Percentiles rank a stretch among this genome's conserved stretches.
phyloP scores from a whole-genome alignment of 2,113 vertebrate species.

The Cheirogaleus medius region DNA sequence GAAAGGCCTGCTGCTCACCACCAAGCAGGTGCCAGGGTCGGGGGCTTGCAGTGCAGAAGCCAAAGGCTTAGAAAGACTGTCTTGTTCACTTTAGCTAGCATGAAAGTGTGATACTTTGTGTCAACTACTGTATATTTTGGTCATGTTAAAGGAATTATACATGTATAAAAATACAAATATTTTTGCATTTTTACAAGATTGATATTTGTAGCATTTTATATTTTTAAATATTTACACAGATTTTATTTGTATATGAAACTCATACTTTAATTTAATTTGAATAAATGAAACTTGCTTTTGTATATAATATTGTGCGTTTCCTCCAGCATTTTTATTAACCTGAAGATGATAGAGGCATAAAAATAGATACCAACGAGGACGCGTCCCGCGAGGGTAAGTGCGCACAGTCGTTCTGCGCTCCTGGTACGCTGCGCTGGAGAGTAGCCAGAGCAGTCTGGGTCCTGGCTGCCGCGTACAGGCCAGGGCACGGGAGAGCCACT shows the following conservation, averaged over 20 bases:
- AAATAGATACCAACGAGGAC: not conserved
- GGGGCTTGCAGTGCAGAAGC: fast-evolving
- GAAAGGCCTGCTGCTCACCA: fast-evolving
- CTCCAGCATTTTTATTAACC: not conserved
- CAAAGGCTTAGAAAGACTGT: not conserved
- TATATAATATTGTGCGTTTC: not conserved
- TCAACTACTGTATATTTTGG: constrained; percentile 57
- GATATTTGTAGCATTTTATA: constrained; percentile 78
- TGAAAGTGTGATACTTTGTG: not conserved
- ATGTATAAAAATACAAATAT: constrained; percentile 72
- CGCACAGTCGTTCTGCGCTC: fast-evolving
- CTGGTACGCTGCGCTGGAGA: fast-evolving
- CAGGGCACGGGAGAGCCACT: fast-evolving
- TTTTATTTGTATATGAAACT: constrained; percentile 79
- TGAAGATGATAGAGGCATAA: not conserved
- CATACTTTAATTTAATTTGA: constrained; percentile 74
- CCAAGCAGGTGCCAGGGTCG: fast-evolving
- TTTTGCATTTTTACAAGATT: constrained; percentile 76
- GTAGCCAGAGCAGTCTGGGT: fast-evolving
- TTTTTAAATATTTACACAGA: constrained; percentile 79
- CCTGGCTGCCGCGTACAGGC: not conserved
- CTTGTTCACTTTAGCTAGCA: not conserved
- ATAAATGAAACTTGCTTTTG: constrained; percentile 79
- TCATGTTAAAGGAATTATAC: constrained; percentile 55
- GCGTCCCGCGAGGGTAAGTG: fast-evolving